Evolutionary conservation across 2,797 vertebrate genomes (phyloP).

Genomic region (Myioborus melanocephalus): DNA sequence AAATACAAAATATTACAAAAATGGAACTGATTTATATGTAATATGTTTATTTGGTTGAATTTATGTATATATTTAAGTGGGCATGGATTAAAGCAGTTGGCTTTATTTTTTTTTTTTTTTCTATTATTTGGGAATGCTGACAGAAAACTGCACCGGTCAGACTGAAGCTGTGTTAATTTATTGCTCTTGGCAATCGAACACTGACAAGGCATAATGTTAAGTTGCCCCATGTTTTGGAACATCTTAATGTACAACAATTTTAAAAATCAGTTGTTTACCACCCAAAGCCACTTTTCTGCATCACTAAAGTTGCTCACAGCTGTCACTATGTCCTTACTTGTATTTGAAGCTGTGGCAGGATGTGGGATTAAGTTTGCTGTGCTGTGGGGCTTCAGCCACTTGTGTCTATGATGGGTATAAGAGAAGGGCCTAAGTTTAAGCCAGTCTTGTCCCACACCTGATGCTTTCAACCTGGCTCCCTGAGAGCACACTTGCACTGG

Average conservation of each 20-base stretch:
- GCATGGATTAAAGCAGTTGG: neutral
- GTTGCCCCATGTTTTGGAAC: neutral
- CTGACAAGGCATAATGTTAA: neutral
- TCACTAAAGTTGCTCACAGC: neutral
- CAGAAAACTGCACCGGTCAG: neutral
- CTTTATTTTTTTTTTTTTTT: neutral
- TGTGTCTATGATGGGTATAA: neutral
- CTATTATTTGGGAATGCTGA: neutral
- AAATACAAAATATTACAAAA: neutral
- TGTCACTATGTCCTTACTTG: neutral
- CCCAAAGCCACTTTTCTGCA: neutral
- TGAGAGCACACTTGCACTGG: neutral
- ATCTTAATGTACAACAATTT: neutral
- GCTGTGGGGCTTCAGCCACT: neutral
- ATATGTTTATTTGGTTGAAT: neutral
- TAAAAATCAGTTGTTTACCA: neutral
- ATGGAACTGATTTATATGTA: neutral
- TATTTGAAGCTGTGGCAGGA: neutral
- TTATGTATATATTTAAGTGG: neutral
- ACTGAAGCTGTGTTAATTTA: neutral
- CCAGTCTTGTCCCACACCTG: neutral
- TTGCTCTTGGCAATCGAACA: neutral
- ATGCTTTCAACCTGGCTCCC: neutral
- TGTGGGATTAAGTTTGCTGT: neutral
- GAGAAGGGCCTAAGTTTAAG: neutral